These are phyloP conservation scores for Astropecten irregularis DNA, from an alignment of 53 echinoderm and acorn worm species.

Conservation along the genomic window DNA sequence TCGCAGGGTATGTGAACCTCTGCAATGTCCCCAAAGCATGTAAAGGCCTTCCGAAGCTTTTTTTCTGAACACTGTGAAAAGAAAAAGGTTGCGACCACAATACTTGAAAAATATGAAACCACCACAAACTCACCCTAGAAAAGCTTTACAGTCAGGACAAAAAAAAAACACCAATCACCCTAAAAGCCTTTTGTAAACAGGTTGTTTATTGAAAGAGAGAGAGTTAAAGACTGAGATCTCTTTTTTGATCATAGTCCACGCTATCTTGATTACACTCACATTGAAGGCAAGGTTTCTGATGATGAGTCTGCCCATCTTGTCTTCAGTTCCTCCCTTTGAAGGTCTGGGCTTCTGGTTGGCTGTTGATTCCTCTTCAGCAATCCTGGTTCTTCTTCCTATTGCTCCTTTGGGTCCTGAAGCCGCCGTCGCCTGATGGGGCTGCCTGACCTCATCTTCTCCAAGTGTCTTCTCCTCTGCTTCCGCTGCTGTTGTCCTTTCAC, in stretches of 20 bases:
- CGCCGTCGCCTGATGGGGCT: too few relatives aligned
- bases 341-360: background rate
- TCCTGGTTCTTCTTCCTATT: background rate
- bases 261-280: too few relatives aligned
- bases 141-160: background rate
- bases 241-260: too few relatives aligned
- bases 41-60: conserved; percentile 57
- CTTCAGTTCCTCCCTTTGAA: background rate
- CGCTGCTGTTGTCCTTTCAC: background rate
- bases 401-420: background rate
- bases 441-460: background rate
- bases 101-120: background rate
- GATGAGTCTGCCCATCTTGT: conserved; percentile 64
- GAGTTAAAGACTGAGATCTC: too few relatives aligned
- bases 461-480: background rate
- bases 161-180: background rate
- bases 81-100: background rate
- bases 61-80: conserved; percentile 68
- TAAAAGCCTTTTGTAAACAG: background rate
- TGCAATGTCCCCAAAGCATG: conserved; percentile 57
- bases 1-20: conserved; percentile 76
- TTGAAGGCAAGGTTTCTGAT: conserved; percentile 84
- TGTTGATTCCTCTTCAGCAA: background rate
- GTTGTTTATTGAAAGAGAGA: too few relatives aligned
- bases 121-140: background rate